Conservation (phyloP, 2,888 invertebrate species). For the Resseliella maxima region DNA sequence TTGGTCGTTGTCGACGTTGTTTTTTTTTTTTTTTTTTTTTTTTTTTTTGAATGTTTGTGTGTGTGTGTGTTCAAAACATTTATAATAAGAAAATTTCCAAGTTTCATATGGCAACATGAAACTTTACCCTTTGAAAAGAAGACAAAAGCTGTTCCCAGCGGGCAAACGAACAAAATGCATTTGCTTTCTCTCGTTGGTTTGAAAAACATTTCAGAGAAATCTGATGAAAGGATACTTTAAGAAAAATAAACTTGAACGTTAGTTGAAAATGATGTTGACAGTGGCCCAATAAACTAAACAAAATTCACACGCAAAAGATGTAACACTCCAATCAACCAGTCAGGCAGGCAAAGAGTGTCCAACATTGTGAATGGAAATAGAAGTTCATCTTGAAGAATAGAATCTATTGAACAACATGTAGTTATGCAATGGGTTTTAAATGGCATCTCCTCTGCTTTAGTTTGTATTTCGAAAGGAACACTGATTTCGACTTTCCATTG, state of each 20-base stretch:
- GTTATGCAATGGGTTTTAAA: background rate
- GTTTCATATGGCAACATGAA: constrained; percentile 6
- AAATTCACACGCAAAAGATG: background rate
- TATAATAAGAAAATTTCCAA: background rate
- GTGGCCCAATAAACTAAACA: background rate
- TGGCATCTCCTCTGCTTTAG: background rate
- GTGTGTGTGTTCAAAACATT: background rate
- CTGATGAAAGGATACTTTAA: background rate
- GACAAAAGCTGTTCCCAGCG: background rate
- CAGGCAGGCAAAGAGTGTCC: background rate
- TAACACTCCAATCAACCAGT: background rate
- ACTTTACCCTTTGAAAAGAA: background rate
- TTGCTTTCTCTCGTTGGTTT: background rate
- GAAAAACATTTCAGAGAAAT: background rate
- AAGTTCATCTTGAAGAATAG: too few species aligned
- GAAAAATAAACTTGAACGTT: constrained; percentile 32
- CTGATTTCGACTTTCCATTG: constrained; percentile 24
- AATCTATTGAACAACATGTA: background rate
- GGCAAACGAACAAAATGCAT: background rate
- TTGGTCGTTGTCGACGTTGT: background rate
- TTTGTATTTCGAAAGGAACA: background rate
- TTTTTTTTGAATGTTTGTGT: too few species aligned
- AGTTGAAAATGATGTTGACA: constrained; percentile 8
- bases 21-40: background rate
- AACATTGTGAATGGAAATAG: background rate